Evolutionary conservation across 2,113 vertebrate genomes (phyloP).

Genomic region (Porphyrio hochstetteri): DNA sequence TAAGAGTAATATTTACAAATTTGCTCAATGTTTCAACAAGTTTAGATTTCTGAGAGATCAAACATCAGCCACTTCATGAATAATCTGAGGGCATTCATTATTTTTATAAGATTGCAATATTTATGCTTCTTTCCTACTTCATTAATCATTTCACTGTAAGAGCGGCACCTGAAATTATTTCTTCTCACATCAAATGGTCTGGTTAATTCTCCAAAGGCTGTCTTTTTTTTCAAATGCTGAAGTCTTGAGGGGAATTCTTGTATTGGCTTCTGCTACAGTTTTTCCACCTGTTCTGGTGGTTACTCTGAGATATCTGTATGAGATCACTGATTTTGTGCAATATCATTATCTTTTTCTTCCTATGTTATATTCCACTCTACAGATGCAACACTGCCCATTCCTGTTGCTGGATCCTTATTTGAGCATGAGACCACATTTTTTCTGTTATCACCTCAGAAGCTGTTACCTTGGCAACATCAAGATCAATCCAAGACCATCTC

Average conservation of each 20-base stretch:
- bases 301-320: background rate
- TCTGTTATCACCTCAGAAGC: background rate
- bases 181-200: fast-evolving
- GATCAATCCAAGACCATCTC: background rate
- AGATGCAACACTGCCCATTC: background rate
- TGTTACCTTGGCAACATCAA: background rate
- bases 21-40: background rate
- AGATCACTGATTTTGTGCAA: background rate
- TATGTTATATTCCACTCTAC: background rate
- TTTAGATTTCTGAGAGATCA: background rate
- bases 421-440: background rate
- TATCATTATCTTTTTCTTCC: background rate
- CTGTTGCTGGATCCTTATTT: background rate
- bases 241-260: background rate
- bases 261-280: background rate
- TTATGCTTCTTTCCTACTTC: background rate
- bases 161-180: background rate
- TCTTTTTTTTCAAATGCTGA: background rate
- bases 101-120: background rate
- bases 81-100: background rate
- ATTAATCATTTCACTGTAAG: background rate
- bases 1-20: background rate
- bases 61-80: background rate
- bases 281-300: background rate
- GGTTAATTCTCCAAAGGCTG: background rate